Conservation (phyloP, 92 coral and sea anemone genomes). For the Parazoanthus swiftii region DNA sequence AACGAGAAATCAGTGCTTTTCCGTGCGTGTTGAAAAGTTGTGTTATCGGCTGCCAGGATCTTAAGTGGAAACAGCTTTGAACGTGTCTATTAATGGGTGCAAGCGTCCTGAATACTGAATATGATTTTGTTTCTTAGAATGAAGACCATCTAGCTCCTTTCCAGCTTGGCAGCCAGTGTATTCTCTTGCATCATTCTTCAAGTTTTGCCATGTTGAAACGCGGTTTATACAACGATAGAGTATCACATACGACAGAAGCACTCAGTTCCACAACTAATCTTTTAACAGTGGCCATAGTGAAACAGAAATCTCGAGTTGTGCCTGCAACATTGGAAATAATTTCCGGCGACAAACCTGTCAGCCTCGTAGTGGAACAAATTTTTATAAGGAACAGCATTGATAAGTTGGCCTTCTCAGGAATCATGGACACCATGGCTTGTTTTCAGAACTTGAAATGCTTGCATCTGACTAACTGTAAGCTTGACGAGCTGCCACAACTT, state of each 20-base stretch:
- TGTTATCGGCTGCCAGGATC: no score
- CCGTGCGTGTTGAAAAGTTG: no score
- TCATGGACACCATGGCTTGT: neutral
- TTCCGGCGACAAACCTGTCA: neutral
- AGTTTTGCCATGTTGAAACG: conserved; percentile 8
- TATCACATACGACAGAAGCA: neutral
- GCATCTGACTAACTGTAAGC: conserved; percentile 2
- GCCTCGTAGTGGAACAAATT: conserved; percentile 7
- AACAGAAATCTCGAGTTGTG: conserved; percentile 17
- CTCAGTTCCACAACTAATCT: neutral
- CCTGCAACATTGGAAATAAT: neutral
- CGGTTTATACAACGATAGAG: neutral
- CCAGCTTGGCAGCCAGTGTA: neutral
- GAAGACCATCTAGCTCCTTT: neutral
- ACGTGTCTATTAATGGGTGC: neutral
- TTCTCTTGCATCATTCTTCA: conserved; percentile 11
- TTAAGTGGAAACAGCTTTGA: neutral
- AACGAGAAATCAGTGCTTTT: no score
- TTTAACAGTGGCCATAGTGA: conserved; percentile 10
- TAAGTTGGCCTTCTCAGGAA: neutral
- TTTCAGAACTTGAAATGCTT: neutral
- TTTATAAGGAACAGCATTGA: neutral
- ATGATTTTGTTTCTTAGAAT: neutral
- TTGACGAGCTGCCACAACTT: neutral
- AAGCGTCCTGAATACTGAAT: neutral